phyloP scores from a whole-genome alignment of 2,888 invertebrate species.

The Parapristionchus giblindavisi region DNA sequence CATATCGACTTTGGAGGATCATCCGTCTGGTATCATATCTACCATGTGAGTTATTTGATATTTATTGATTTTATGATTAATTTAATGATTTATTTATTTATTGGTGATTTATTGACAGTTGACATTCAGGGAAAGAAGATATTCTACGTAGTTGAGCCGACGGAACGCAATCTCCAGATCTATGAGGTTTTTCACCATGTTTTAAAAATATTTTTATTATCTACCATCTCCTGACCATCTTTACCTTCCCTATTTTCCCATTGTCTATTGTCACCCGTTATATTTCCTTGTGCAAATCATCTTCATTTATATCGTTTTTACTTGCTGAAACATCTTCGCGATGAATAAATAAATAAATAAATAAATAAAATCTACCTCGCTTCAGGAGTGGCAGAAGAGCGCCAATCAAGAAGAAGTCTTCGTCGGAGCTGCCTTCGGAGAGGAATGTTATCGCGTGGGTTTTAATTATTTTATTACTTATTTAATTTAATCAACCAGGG shows the following conservation, averaged over 20 bases:
- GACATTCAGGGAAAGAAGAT: slow-evolving; percentile 85
- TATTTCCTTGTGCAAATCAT: too few relatives aligned
- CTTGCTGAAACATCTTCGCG: too few relatives aligned
- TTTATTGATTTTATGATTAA: too few relatives aligned
- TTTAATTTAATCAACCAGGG: too few relatives aligned
- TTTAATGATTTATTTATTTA: too few relatives aligned
- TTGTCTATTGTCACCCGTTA: too few relatives aligned
- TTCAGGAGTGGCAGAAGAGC: slow-evolving; percentile 27
- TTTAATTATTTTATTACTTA: too few relatives aligned
- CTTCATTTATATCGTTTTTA: too few relatives aligned
- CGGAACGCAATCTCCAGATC: slow-evolving; percentile 73
- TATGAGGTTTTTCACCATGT: slow-evolving; percentile 75
- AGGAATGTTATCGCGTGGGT: slow-evolving; percentile 32
- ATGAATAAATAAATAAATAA: not conserved
- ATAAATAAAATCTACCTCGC: not conserved
- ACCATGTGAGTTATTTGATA: slow-evolving; percentile 73
- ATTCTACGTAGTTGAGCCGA: slow-evolving; percentile 84
- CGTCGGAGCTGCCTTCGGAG: slow-evolving; percentile 33
- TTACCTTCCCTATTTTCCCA: too few relatives aligned
- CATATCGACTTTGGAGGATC: slow-evolving; percentile 95
- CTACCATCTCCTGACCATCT: too few relatives aligned
- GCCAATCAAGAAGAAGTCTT: slow-evolving; percentile 36
- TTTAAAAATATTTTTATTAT: too few relatives aligned
- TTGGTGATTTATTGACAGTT: too few relatives aligned
- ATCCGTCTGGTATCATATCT: slow-evolving; percentile 89